phyloP scores from a whole-genome alignment of 2,888 invertebrate genomes.

The Gymnoscelis rufifasciata region DNA sequence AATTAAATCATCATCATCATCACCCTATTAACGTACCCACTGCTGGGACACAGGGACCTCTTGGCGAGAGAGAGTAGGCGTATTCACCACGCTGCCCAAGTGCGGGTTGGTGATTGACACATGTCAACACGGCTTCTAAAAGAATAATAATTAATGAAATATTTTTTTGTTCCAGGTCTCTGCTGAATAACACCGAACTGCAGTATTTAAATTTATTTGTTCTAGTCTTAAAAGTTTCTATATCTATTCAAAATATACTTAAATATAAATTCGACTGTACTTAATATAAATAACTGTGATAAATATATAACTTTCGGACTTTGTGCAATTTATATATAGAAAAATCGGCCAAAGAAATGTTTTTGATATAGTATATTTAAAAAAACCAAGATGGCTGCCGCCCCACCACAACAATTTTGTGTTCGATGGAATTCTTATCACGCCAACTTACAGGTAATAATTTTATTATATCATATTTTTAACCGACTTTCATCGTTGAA shows the following conservation, averaged over 20 bases:
- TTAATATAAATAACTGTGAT: constrained; percentile 33
- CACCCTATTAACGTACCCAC: too few species aligned
- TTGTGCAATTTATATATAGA: constrained; percentile 49
- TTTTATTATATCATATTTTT: neutral
- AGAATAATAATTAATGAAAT: neutral
- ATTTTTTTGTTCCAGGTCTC: constrained; percentile 41
- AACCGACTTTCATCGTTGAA: too few species aligned
- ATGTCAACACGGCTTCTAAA: too few species aligned
- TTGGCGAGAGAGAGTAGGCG: too few species aligned
- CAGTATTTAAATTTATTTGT: constrained; percentile 55
- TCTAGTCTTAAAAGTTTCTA: constrained; percentile 76
- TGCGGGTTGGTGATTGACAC: too few species aligned
- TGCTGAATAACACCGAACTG: constrained; percentile 34
- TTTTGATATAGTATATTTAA: constrained; percentile 31
- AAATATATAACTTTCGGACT: constrained; percentile 31
- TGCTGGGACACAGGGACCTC: too few species aligned
- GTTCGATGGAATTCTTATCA: constrained; percentile 91
- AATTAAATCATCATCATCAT: too few species aligned
- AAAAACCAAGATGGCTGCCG: constrained; percentile 55
- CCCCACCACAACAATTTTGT: constrained; percentile 82
- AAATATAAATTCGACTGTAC: constrained; percentile 51
- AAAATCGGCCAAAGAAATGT: constrained; percentile 51
- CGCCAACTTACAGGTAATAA: constrained; percentile 83
- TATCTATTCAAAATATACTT: constrained; percentile 60
- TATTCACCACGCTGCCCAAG: too few species aligned